Percentiles rank a stretch among this genome's conserved stretches.
phyloP scores from a whole-genome alignment of 2,113 vertebrate genomes.

The Varanus komodoensis region DNA sequence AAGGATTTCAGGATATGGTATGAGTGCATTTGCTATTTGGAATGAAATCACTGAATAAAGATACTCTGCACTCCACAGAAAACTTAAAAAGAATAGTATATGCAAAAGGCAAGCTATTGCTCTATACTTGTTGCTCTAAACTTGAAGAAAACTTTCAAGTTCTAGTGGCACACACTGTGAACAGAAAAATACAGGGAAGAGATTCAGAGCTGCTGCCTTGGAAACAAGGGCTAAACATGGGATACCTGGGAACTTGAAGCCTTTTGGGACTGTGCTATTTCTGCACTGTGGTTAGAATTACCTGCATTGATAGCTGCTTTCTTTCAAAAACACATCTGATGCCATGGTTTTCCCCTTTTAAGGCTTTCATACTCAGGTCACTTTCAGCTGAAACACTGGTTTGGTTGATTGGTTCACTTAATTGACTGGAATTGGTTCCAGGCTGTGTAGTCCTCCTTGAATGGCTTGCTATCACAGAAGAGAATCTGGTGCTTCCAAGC shows the following conservation, averaged over 20 bases:
- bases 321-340: neutral
- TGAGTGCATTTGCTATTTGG: neutral
- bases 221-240: neutral
- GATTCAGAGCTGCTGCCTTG: neutral
- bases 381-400: neutral
- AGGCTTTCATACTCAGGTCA: neutral
- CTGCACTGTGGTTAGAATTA: neutral
- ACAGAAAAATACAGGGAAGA: neutral
- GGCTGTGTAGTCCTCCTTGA: neutral
- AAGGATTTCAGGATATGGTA: rapidly evolving
- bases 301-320: neutral
- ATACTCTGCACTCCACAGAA: rapidly evolving
- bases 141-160: neutral
- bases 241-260: neutral
- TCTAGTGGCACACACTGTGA: neutral
- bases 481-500: neutral
- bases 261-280: neutral
- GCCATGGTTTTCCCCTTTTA: neutral
- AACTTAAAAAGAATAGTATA: constrained; percentile 1
- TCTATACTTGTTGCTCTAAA: neutral
- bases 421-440: constrained; percentile 7
- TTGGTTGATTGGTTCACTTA: neutral
- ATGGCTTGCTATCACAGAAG: neutral
- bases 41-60: neutral
- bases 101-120: rapidly evolving